These are phyloP conservation scores for Rallus crepitans DNA, from an alignment of 2,797 vertebrate species.

Conservation along the genomic window DNA sequence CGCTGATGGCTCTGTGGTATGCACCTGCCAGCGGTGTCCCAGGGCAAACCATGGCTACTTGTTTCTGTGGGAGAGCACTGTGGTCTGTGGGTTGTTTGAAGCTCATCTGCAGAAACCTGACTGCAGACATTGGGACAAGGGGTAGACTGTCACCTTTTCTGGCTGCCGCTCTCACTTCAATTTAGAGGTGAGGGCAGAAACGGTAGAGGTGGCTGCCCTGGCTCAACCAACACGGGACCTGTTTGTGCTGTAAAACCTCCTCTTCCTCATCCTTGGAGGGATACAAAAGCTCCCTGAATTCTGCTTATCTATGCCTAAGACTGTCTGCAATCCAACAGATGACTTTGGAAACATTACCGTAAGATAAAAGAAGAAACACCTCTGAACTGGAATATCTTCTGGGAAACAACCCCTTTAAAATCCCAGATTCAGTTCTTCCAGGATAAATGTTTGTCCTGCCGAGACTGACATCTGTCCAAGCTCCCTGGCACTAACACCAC, in stretches of 20 bases:
- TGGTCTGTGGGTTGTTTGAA: background rate
- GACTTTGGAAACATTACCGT: background rate
- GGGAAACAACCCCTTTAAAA: background rate
- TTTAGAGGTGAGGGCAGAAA: background rate
- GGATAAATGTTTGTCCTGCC: background rate
- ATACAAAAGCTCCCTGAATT: background rate
- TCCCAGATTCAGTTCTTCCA: background rate
- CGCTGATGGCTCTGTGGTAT: background rate
- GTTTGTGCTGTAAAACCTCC: background rate
- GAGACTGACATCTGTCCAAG: background rate
- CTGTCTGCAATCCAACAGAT: background rate
- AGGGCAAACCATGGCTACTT: background rate
- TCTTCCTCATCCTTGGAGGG: background rate
- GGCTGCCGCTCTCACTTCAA: background rate
- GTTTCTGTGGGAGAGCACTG: background rate
- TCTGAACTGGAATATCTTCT: background rate
- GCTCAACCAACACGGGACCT: rapidly evolving
- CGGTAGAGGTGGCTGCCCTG: background rate
- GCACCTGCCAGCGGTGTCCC: background rate
- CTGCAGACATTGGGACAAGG: background rate
- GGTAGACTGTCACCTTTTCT: background rate
- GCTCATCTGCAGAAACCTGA: background rate
- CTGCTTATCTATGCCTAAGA: background rate
- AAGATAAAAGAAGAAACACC: background rate
- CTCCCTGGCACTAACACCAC: background rate